Evolutionary conservation across 2,113 vertebrate genomes (phyloP).

Genomic region (Lophius piscatorius): DNA sequence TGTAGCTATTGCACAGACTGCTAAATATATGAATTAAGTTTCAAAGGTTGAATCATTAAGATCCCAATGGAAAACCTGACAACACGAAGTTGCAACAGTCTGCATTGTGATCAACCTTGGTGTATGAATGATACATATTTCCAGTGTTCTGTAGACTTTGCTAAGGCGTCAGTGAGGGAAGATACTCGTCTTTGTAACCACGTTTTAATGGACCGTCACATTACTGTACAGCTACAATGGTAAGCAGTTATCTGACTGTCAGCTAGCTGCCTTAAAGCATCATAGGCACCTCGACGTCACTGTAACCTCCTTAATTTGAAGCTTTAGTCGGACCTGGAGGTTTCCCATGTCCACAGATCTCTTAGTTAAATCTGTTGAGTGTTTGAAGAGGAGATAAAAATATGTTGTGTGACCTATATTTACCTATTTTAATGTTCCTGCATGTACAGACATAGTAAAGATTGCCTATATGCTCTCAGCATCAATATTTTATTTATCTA

Average conservation of each 20-base stretch:
- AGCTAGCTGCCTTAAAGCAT: constrained; percentile 3
- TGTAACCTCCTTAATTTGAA: neutral
- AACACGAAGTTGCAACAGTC: too few species aligned
- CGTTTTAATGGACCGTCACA: constrained; percentile 42
- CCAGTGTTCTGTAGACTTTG: too few species aligned
- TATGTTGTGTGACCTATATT: constrained; percentile 7
- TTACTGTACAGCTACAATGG: constrained; percentile 60
- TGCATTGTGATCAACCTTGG: too few species aligned
- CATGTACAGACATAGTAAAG: constrained; percentile 20
- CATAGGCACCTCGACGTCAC: too few species aligned
- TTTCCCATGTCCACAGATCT: too few species aligned
- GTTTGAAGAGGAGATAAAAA: neutral
- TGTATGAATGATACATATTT: too few species aligned
- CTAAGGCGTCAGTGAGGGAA: too few species aligned
- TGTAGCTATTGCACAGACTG: neutral
- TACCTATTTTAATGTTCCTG: neutral
- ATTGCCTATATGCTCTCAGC: constrained; percentile 15
- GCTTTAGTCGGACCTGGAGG: too few species aligned
- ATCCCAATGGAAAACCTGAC: too few species aligned
- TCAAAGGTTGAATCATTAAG: too few species aligned
- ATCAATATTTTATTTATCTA: constrained; percentile 37
- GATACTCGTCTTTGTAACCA: neutral
- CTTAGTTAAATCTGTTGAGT: too few species aligned
- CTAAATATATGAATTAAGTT: too few species aligned
- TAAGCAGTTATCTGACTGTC: constrained; percentile 28